phyloP scores from a whole-genome alignment of 2,888 invertebrate genomes.

The Lycaena phlaeas region DNA sequence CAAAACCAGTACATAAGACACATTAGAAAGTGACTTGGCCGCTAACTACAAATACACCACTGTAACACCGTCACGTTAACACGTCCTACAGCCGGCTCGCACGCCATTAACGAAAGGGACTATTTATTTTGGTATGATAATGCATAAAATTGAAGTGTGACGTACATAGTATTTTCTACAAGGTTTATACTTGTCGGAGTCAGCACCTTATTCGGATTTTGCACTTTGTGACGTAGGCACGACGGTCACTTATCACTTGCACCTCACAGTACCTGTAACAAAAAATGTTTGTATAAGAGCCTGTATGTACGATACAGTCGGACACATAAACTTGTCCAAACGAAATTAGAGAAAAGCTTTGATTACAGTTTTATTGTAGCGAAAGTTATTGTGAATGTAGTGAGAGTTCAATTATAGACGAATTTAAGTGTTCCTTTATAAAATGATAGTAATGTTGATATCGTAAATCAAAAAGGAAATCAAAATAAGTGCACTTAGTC shows the following conservation, averaged over 20 bases:
- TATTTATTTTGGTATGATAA: constrained; percentile 11
- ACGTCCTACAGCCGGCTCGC: not conserved
- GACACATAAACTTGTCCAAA: not conserved
- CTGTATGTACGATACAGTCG: constrained; percentile 7
- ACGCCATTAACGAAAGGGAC: not conserved
- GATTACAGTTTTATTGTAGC: too few relatives aligned
- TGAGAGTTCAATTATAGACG: too few relatives aligned
- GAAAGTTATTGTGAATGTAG: too few relatives aligned
- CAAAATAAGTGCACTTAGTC: too few relatives aligned
- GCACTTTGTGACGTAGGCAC: not conserved
- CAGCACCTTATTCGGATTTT: constrained; percentile 6
- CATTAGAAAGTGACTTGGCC: not conserved
- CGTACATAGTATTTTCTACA: constrained; percentile 15
- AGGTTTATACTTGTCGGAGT: constrained; percentile 8
- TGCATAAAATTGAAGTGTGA: constrained; percentile 19
- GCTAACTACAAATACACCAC: not conserved
- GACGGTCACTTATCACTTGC: constrained; percentile 2
- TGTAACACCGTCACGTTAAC: not conserved
- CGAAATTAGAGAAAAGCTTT: too few relatives aligned
- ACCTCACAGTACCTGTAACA: constrained; percentile 19
- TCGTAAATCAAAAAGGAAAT: too few relatives aligned
- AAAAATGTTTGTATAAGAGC: constrained; percentile 15
- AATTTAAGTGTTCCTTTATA: too few relatives aligned
- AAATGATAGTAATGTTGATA: too few relatives aligned
- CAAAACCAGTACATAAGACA: constrained; percentile 4